A percentile compares a stretch with the other conserved stretches of the same genome.
phyloP scores from a whole-genome alignment of 2,113 vertebrate genomes.

The Panurus biarmicus region DNA sequence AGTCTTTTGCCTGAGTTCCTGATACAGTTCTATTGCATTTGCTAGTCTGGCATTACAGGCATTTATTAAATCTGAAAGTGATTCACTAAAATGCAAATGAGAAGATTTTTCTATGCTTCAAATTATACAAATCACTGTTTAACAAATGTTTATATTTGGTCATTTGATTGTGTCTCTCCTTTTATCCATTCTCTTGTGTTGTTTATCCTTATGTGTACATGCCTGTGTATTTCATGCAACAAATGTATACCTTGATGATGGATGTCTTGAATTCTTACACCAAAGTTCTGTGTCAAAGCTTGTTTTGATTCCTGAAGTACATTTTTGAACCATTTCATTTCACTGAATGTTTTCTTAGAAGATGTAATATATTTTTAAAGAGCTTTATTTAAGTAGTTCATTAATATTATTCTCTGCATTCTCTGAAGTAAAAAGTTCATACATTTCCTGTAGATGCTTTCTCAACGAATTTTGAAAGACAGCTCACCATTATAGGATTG shows the following conservation, averaged over 20 bases:
- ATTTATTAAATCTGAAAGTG: neutral
- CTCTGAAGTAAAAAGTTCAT: neutral
- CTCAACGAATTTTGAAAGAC: neutral
- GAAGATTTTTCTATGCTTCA: neutral
- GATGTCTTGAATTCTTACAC: neutral
- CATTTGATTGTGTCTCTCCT: neutral
- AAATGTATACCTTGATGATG: neutral
- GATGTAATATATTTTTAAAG: neutral
- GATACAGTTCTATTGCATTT: neutral
- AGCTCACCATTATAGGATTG: neutral
- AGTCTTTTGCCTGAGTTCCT: neutral
- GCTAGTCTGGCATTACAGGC: neutral
- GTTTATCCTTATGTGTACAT: conserved; percentile 44
- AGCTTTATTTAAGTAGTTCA: neutral
- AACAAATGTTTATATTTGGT: neutral
- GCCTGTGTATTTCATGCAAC: conserved; percentile 16
- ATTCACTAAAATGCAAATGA: neutral
- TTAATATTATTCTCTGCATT: neutral
- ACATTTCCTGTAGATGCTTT: neutral
- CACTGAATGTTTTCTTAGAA: neutral
- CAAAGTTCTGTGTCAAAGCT: neutral
- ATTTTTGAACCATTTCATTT: neutral
- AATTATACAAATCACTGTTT: neutral
- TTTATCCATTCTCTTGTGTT: neutral
- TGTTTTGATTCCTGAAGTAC: neutral